phyloP scores from a whole-genome alignment of 2,888 invertebrate species.

The Drosophila bunnanda region DNA sequence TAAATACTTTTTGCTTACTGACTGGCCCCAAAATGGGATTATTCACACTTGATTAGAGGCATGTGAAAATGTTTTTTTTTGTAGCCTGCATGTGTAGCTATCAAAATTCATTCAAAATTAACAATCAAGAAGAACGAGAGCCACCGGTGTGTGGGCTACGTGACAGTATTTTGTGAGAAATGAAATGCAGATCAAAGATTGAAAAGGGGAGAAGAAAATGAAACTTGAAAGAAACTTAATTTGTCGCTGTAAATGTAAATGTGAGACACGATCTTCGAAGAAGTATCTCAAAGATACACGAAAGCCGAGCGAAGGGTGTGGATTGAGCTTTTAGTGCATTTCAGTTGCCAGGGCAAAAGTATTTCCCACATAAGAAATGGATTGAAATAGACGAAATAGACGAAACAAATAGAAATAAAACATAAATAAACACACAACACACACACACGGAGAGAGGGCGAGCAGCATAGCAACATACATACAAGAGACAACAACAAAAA shows the following conservation, averaged over 20 bases:
- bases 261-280: constrained; percentile 15
- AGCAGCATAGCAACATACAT: constrained; percentile 71
- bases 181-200: constrained; percentile 37
- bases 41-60: constrained; percentile 77
- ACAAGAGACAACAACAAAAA: constrained; percentile 56
- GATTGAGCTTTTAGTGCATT: constrained; percentile 40
- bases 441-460: constrained; percentile 15
- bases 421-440: constrained; percentile 60
- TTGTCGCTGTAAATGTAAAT: constrained; percentile 35
- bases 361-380: constrained; percentile 59
- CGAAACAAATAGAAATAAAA: constrained; percentile 56
- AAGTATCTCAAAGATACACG: constrained; percentile 22
- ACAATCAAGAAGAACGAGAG: constrained; percentile 13
- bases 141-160: constrained; percentile 52
- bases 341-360: constrained; percentile 22
- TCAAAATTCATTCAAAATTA: constrained; percentile 69
- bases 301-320: background rate
- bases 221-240: constrained; percentile 7
- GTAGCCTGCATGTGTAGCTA: constrained; percentile 42
- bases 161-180: constrained; percentile 57
- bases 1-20: constrained; percentile 65
- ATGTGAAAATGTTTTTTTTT: constrained; percentile 62
- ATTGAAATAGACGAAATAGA: constrained; percentile 65
- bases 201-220: constrained; percentile 8
- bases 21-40: constrained; percentile 71